These are phyloP conservation scores for Lepidocyrtoides sp. DNA, from an alignment of 2,888 invertebrate genomes.

Conservation along the genomic window DNA sequence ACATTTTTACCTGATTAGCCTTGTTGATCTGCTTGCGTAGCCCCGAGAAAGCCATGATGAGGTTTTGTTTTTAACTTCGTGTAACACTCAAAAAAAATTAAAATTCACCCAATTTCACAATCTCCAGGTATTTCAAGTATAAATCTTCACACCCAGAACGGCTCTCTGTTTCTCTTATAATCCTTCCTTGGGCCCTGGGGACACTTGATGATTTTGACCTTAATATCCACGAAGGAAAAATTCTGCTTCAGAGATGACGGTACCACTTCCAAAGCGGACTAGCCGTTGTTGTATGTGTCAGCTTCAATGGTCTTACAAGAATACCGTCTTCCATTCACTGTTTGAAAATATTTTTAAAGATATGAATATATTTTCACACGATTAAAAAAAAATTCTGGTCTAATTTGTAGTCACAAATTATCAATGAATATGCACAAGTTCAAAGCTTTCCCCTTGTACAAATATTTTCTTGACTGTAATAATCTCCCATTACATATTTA, in stretches of 20 bases:
- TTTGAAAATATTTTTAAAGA: not conserved
- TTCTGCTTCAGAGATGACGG: not conserved
- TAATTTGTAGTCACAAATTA: not conserved
- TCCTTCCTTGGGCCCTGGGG: not conserved
- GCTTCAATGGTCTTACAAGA: not conserved
- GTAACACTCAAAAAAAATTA: slow-evolving; percentile 49
- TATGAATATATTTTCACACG: too few relatives aligned
- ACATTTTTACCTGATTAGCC: slow-evolving; percentile 99
- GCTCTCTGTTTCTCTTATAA: not conserved
- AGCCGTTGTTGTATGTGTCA: not conserved
- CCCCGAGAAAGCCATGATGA: slow-evolving; percentile 98
- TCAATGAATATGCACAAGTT: not conserved
- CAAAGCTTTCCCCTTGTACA: not conserved
- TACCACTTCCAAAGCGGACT: not conserved
- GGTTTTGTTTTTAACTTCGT: not conserved
- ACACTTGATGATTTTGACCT: slow-evolving; percentile 45
- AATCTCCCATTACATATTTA: slow-evolving; percentile 43
- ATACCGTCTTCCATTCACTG: not conserved
- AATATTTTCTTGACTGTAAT: not conserved
- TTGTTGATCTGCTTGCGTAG: slow-evolving; percentile 99
- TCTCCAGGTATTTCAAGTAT: not conserved
- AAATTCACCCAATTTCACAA: not conserved
- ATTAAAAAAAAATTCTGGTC: too few relatives aligned
- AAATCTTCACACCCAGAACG: slow-evolving; percentile 61
- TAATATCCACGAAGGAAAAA: not conserved